These are phyloP conservation scores for Paramuricea clavata DNA, from an alignment of 92 coral and sea anemone species.

Conservation along the genomic window DNA sequence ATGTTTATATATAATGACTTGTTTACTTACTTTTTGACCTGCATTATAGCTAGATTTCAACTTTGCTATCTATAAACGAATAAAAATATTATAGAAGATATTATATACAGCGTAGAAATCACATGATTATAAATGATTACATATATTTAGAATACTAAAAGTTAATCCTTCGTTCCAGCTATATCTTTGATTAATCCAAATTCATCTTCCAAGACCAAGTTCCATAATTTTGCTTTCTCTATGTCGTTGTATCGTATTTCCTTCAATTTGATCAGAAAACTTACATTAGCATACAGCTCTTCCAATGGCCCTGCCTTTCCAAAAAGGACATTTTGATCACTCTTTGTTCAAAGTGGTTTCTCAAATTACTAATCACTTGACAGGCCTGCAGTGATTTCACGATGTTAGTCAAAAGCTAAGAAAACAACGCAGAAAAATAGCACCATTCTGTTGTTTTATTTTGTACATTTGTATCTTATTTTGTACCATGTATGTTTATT, in stretches of 20 bases:
- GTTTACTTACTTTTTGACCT: too few relatives aligned
- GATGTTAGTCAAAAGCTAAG: background rate
- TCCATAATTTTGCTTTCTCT: too few relatives aligned
- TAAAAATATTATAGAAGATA: too few relatives aligned
- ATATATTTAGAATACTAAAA: background rate
- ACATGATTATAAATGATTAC: background rate
- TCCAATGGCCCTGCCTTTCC: too few relatives aligned
- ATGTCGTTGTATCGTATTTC: too few relatives aligned
- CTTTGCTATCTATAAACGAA: background rate
- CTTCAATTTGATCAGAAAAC: too few relatives aligned
- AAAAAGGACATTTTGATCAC: background rate
- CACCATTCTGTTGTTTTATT: background rate
- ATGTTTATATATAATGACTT: too few relatives aligned
- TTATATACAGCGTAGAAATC: background rate
- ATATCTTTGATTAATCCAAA: too few relatives aligned
- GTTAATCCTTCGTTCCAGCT: background rate
- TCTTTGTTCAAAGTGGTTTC: background rate
- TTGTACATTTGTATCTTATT: background rate
- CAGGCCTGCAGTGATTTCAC: conserved; percentile 9
- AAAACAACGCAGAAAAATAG: background rate
- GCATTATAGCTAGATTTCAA: too few relatives aligned
- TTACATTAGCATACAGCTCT: too few relatives aligned
- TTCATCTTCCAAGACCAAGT: too few relatives aligned
- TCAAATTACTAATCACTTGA: conserved; percentile 31
- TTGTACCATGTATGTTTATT: background rate